These are phyloP conservation scores for Meandrusa payeni DNA, from an alignment of 2,888 invertebrate genomes.

Conservation along the genomic window DNA sequence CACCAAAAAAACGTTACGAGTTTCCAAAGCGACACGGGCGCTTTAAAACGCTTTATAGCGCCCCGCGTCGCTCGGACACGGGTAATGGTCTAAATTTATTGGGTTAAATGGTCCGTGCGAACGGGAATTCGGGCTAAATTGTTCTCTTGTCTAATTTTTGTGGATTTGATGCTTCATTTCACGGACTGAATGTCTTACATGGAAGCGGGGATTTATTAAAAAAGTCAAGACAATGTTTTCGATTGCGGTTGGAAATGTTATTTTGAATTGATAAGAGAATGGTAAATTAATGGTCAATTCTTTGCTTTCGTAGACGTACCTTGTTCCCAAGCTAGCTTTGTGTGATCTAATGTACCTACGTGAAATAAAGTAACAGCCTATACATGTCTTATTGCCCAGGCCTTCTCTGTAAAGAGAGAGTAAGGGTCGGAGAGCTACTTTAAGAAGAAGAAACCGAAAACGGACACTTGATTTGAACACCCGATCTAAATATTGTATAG, in stretches of 20 bases:
- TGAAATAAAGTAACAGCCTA: too few species aligned
- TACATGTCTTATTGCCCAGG: too few species aligned
- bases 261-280: neutral
- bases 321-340: too few species aligned
- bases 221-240: conserved; percentile 4
- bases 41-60: conserved; percentile 66
- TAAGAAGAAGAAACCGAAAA: too few species aligned
- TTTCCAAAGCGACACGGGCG: conserved; percentile 61
- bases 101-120: conserved; percentile 68
- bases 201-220: too few species aligned
- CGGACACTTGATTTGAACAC: too few species aligned
- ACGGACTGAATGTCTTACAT: conserved; percentile 45
- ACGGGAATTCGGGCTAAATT: conserved; percentile 65
- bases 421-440: too few species aligned
- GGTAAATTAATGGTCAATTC: too few species aligned
- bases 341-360: too few species aligned
- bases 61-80: conserved; percentile 61
- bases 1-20: conserved; percentile 53
- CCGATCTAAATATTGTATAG: too few species aligned
- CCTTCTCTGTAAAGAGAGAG: too few species aligned
- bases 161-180: conserved; percentile 65
- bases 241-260: conserved; percentile 4
- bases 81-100: conserved; percentile 77
- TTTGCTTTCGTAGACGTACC: too few species aligned
- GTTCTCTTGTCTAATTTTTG: conserved; percentile 72